These are phyloP conservation scores for Kuschelorhynchus macadamiae DNA, from an alignment of 2,888 invertebrate species.

Conservation along the genomic window DNA sequence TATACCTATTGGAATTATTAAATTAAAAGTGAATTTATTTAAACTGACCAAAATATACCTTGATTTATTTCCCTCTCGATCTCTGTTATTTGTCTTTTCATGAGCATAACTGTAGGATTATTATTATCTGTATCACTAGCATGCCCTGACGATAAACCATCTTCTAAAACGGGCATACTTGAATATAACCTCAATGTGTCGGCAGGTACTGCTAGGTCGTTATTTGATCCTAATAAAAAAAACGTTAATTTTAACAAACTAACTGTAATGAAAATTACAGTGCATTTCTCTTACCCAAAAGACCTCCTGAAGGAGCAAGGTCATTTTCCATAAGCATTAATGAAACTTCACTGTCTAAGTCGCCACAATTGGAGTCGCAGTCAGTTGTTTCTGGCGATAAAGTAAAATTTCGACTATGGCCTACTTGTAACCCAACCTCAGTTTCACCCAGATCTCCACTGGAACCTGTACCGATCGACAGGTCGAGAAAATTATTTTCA, in stretches of 20 bases:
- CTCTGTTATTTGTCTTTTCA: constrained; percentile 81
- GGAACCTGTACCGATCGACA: constrained; percentile 75
- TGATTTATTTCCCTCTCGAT: constrained; percentile 79
- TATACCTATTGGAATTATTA: constrained; percentile 22
- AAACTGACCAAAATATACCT: constrained; percentile 63
- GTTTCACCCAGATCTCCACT: constrained; percentile 78
- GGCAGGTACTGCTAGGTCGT: constrained; percentile 74
- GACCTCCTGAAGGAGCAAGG: constrained; percentile 66
- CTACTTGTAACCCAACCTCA: constrained; percentile 75
- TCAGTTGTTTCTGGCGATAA: constrained; percentile 94
- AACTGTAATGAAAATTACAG: too few species aligned
- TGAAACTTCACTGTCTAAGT: constrained; percentile 88
- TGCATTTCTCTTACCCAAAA: constrained; percentile 63
- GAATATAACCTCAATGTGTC: constrained; percentile 79
- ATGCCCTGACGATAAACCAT: constrained; percentile 94
- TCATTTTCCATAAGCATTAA: constrained; percentile 82
- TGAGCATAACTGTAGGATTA: constrained; percentile 79
- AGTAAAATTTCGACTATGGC: constrained; percentile 87
- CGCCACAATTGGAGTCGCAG: constrained; percentile 90
- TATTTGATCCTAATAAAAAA: constrained; percentile 73
- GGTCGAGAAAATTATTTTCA: constrained; percentile 74
- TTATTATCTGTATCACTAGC: constrained; percentile 94
- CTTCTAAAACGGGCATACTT: constrained; percentile 93
- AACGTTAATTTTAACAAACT: too few species aligned
- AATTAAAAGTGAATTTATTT: background rate